phyloP scores from a whole-genome alignment of 2,113 vertebrate species.

The Sinocyclocheilus grahami region DNA sequence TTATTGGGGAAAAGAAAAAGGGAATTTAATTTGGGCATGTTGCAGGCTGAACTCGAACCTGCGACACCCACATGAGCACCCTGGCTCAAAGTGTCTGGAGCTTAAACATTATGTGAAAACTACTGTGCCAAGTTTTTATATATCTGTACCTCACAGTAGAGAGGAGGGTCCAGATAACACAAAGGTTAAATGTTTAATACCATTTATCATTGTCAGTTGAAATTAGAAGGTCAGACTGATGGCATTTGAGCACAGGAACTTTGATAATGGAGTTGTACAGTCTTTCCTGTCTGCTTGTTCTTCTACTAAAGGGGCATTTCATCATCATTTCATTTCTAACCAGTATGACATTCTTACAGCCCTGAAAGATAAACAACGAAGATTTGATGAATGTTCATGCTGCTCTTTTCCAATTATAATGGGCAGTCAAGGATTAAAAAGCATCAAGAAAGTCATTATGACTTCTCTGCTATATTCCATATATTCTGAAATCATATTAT shows the following conservation, averaged over 20 bases:
- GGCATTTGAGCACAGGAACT: constrained; percentile 23
- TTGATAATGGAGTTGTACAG: not conserved
- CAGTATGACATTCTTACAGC: not conserved
- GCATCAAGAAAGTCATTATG: too few relatives aligned
- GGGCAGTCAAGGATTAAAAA: too few relatives aligned
- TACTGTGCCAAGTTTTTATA: not conserved
- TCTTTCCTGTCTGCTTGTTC: constrained; percentile 17
- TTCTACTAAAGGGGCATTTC: not conserved
- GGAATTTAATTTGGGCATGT: not conserved
- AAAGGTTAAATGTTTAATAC: constrained; percentile 37
- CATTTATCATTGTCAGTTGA: constrained; percentile 20
- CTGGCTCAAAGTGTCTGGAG: not conserved
- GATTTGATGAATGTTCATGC: not conserved
- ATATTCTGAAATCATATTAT: not conserved
- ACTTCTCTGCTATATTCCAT: not conserved
- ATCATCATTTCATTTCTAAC: not conserved
- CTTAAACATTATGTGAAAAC: not conserved
- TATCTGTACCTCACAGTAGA: not conserved
- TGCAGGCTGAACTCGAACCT: not conserved
- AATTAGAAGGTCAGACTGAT: constrained; percentile 47
- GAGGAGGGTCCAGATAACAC: constrained; percentile 13
- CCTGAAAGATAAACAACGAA: not conserved
- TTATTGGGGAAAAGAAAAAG: too few relatives aligned
- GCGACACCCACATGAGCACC: not conserved
- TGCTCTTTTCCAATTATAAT: not conserved